Conservation (phyloP, 2,113 vertebrate genomes). For the Nannospalax galili region DNA sequence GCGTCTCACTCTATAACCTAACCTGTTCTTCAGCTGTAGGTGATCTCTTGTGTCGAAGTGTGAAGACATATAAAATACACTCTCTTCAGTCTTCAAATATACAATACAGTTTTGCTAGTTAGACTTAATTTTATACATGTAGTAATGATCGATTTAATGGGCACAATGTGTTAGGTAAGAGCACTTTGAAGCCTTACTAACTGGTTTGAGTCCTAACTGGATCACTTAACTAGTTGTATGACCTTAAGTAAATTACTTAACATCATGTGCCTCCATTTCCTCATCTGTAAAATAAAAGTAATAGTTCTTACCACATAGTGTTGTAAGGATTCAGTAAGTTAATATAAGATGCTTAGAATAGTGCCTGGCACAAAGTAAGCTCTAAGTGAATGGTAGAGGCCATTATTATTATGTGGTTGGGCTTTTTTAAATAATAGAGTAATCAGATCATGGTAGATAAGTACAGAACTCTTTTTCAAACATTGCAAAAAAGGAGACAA, state of each 20-base stretch:
- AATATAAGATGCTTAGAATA: background rate
- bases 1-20: too few species aligned
- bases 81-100: background rate
- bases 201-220: conserved; percentile 4
- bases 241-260: conserved; percentile 23
- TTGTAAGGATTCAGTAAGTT: conserved; percentile 24
- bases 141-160: background rate
- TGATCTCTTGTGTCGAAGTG: background rate
- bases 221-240: background rate
- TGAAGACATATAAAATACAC: too few species aligned
- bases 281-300: conserved; percentile 17
- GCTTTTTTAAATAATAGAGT: background rate
- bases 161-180: conserved; percentile 19
- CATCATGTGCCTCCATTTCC: background rate
- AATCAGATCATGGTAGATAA: background rate
- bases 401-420: background rate
- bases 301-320: background rate
- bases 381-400: background rate
- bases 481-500: background rate
- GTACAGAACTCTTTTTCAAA: conserved; percentile 37
- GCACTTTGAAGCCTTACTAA: background rate
- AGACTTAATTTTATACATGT: background rate
- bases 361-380: background rate
- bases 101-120: background rate
- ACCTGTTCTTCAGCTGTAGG: too few species aligned